Percentiles rank a stretch among this genome's conserved stretches.
Evolutionary conservation across 2,113 vertebrate genomes (phyloP).

Genomic region (Nerophis ophidion): DNA sequence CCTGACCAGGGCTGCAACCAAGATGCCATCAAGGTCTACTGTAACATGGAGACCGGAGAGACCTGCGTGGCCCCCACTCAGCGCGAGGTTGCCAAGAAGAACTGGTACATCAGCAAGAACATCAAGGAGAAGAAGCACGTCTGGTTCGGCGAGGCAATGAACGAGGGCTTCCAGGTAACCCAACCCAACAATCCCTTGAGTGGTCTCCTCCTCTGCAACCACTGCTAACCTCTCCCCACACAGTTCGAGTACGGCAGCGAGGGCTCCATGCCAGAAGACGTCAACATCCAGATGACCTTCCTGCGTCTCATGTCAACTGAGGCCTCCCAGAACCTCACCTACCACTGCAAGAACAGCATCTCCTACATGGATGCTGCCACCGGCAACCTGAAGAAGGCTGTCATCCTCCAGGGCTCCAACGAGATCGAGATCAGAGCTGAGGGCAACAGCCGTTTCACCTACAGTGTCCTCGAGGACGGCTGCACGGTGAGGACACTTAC

Average conservation of each 20-base stretch:
- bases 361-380: conserved; percentile 91
- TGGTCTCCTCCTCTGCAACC: not conserved
- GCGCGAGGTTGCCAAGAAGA: conserved; percentile 79
- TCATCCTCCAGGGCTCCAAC: conserved; percentile 96
- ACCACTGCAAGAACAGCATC: conserved; percentile 99
- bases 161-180: conserved; percentile 86
- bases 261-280: conserved; percentile 82
- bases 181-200: not conserved
- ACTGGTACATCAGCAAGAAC: conserved; percentile 94
- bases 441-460: conserved; percentile 98
- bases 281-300: conserved; percentile 98
- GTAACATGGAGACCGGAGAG: conserved; percentile 96
- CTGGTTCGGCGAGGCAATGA: conserved; percentile 96
- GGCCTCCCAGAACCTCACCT: conserved; percentile 95
- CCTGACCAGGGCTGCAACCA: conserved; percentile 97
- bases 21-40: conserved; percentile 97
- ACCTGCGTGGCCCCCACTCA: conserved; percentile 83
- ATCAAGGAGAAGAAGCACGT: conserved; percentile 92
- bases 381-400: conserved; percentile 94
- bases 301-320: conserved; percentile 97
- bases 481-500: conserved; percentile 83
- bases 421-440: conserved; percentile 98
- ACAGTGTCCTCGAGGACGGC: conserved; percentile 85
- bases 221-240: not conserved
- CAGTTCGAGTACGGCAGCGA: conserved; percentile 87